These are phyloP conservation scores for Prenolepis imparis DNA, from an alignment of 2,888 invertebrate species.

Conservation along the genomic window DNA sequence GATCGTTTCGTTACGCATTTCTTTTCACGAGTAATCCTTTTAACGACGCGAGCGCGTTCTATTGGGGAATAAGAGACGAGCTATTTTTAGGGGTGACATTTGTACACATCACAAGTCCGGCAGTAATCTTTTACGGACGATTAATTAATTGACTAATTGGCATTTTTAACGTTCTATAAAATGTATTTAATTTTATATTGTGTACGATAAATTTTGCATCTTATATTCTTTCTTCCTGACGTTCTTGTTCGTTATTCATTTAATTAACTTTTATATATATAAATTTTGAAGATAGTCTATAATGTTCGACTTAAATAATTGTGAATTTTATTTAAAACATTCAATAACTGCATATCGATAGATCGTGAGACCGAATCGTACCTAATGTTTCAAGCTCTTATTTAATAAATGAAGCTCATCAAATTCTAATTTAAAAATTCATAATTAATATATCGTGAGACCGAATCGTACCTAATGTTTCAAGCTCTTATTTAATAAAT, in stretches of 20 bases:
- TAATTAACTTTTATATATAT: neutral
- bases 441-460: neutral
- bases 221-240: neutral
- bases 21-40: conserved; percentile 31
- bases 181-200: conserved; percentile 1
- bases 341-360: neutral
- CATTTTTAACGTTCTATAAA: neutral
- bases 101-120: neutral
- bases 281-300: neutral
- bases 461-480: neutral
- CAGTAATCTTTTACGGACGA: neutral
- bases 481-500: too few relatives aligned
- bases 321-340: neutral
- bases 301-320: neutral
- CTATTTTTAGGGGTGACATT: neutral
- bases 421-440: too few relatives aligned
- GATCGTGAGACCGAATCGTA: neutral
- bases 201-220: conserved; percentile 1
- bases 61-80: conserved; percentile 8
- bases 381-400: neutral
- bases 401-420: neutral
- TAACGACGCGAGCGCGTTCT: neutral
- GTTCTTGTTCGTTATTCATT: neutral
- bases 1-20: conserved; percentile 51
- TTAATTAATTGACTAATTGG: conserved; percentile 14